phyloP scores from a whole-genome alignment of 2,113 vertebrate genomes.

The Alligator mississippiensis region DNA sequence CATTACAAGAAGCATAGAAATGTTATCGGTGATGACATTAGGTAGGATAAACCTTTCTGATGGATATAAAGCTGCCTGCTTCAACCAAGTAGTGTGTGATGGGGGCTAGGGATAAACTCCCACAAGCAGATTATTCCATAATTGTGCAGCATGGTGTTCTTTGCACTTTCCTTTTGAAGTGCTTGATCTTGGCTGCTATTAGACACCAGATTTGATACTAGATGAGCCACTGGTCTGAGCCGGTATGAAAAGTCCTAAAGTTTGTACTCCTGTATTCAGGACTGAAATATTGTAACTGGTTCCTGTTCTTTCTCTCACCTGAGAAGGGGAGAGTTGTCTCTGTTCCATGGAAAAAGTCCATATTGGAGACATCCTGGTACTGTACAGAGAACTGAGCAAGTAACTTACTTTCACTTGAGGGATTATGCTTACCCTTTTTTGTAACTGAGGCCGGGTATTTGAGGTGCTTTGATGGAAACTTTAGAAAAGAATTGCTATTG shows the following conservation, averaged over 20 bases:
- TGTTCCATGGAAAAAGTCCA: neutral
- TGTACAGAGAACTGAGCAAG: neutral
- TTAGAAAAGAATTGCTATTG: neutral
- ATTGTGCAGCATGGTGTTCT: neutral
- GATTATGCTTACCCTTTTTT: neutral
- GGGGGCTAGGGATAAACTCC: neutral
- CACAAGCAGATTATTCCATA: neutral
- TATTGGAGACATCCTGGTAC: neutral
- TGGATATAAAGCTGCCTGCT: neutral
- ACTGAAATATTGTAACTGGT: neutral
- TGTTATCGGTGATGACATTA: neutral
- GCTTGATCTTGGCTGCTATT: constrained; percentile 10
- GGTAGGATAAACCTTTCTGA: neutral
- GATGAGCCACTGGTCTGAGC: neutral
- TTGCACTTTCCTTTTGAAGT: constrained; percentile 27
- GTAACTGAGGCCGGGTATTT: neutral
- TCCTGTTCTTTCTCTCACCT: neutral
- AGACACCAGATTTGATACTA: neutral
- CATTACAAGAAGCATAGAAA: neutral
- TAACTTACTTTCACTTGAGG: neutral
- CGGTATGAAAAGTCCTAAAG: neutral
- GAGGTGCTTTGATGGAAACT: neutral
- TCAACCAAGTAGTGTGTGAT: neutral
- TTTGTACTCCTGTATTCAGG: neutral
- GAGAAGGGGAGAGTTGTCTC: neutral